Conservation (phyloP, 2,113 vertebrate species). For the Muntiacus reevesi region DNA sequence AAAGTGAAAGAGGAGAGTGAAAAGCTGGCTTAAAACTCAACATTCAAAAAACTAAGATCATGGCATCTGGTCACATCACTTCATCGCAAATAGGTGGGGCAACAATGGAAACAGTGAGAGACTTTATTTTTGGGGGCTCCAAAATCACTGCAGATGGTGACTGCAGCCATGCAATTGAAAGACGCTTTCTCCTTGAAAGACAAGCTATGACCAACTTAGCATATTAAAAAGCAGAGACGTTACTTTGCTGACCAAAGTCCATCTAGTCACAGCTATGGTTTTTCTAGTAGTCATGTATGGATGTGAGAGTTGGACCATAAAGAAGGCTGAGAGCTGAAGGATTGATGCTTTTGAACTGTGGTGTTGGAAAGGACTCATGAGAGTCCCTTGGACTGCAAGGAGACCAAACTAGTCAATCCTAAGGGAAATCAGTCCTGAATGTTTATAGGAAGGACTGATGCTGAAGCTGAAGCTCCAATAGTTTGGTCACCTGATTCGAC, state of each 20-base stretch:
- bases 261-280: not conserved
- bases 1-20: not conserved
- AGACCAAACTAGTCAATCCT: not conserved
- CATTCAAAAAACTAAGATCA: not conserved
- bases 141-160: not conserved
- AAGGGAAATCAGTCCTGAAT: not conserved
- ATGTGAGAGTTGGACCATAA: not conserved
- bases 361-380: not conserved
- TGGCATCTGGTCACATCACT: not conserved
- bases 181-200: not conserved
- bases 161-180: not conserved
- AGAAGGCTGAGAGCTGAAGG: not conserved
- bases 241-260: not conserved
- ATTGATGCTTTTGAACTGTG: not conserved
- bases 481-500: not conserved
- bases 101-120: not conserved
- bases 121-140: accelerated
- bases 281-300: not conserved
- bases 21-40: not conserved
- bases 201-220: not conserved
- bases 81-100: not conserved
- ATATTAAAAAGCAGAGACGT: not conserved
- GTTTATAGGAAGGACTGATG: not conserved
- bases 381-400: not conserved
- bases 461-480: not conserved